These are phyloP conservation scores for Xestia xanthographa DNA, from an alignment of 2,888 invertebrate genomes.

Conservation along the genomic window DNA sequence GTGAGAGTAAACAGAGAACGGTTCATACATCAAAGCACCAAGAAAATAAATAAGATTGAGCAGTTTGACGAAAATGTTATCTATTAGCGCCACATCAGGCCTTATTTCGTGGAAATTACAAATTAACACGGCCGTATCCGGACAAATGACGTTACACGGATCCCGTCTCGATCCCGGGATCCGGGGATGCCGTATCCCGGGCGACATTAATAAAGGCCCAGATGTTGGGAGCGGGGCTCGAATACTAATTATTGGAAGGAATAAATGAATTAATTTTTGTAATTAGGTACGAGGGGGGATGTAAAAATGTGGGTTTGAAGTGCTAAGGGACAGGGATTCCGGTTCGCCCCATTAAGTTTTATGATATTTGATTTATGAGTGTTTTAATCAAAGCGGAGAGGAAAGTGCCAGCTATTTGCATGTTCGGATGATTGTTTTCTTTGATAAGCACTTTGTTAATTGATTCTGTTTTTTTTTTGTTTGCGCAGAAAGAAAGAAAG, in stretches of 20 bases:
- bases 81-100: slow-evolving; percentile 66
- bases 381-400: slow-evolving; percentile 59
- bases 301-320: slow-evolving; percentile 53
- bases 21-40: slow-evolving; percentile 50
- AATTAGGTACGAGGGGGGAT: slow-evolving; percentile 72
- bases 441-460: slow-evolving; percentile 16
- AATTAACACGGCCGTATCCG: slow-evolving; percentile 66
- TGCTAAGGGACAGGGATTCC: slow-evolving; percentile 60
- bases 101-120: slow-evolving; percentile 68
- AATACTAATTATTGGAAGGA: slow-evolving; percentile 85
- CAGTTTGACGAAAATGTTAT: slow-evolving; percentile 64
- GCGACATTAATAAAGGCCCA: slow-evolving; percentile 80
- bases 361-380: slow-evolving; percentile 66
- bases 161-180: slow-evolving; percentile 61
- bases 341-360: slow-evolving; percentile 63
- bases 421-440: slow-evolving; percentile 56
- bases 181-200: slow-evolving; percentile 56
- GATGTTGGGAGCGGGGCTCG: slow-evolving; percentile 78
- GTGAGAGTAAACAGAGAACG: slow-evolving; percentile 30
- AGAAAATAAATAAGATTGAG: slow-evolving; percentile 57
- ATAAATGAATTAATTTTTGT: slow-evolving; percentile 82
- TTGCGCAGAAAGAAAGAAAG: no score
- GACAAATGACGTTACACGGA: slow-evolving; percentile 67
- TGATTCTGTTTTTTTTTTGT: slow-evolving; percentile 15
- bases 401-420: slow-evolving; percentile 55